Percentiles rank a stretch among this genome's conserved stretches.
Conservation (phyloP, 1,140 invertebrate genomes). For the Anastrepha obliqua region DNA sequence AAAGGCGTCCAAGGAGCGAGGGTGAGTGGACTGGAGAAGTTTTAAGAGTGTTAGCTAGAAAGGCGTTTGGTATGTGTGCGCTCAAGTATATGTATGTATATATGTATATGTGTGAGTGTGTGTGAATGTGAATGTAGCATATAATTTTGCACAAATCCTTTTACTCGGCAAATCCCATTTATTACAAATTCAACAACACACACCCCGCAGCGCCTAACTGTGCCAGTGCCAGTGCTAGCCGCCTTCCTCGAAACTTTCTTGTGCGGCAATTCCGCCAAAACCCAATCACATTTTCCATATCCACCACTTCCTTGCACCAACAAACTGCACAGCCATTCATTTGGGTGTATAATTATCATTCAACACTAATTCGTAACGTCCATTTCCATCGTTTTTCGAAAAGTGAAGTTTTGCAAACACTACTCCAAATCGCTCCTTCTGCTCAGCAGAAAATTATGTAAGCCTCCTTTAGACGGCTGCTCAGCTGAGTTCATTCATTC, state of each 20-base stretch:
- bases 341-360: constrained; percentile 55
- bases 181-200: constrained; percentile 31
- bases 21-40: not conserved
- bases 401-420: constrained; percentile 53
- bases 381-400: constrained; percentile 43
- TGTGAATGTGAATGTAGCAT: not conserved
- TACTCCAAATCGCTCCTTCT: constrained; percentile 26
- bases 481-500: not conserved
- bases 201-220: not conserved
- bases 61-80: not conserved
- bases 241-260: constrained; percentile 30
- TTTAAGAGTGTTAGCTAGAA: constrained; percentile 33
- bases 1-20: not conserved
- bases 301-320: not conserved
- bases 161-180: constrained; percentile 49
- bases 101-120: not conserved
- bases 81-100: too few species aligned
- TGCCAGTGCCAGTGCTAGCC: not conserved
- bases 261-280: not conserved
- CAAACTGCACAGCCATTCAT: constrained; percentile 4
- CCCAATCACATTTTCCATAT: constrained; percentile 28
- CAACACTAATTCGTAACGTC: constrained; percentile 56
- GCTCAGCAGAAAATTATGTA: constrained; percentile 54
- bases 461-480: constrained; percentile 49
- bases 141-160: constrained; percentile 20